A percentile compares a stretch with the other conserved stretches of the same genome.
Conservation (phyloP, 2,797 vertebrate species). For the Crypturellus tataupa region DNA sequence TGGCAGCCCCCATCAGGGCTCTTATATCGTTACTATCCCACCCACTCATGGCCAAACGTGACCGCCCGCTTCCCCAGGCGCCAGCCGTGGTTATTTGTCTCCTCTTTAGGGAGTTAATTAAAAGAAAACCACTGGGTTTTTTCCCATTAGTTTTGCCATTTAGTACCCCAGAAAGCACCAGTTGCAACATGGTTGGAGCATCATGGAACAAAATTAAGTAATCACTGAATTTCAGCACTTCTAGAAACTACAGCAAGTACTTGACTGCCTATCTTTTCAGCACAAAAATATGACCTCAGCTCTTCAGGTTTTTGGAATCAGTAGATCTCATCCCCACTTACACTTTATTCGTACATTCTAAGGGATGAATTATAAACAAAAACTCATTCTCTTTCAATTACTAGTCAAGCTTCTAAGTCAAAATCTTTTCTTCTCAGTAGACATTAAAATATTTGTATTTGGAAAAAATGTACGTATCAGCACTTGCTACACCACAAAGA, state of each 20-base stretch:
- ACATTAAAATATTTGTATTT: background rate
- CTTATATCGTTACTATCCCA: background rate
- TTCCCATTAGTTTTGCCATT: background rate
- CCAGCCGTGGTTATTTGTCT: background rate
- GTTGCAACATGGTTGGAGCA: background rate
- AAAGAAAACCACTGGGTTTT: background rate
- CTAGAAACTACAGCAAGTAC: background rate
- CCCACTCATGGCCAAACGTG: background rate
- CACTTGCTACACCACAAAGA: background rate
- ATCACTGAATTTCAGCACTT: background rate
- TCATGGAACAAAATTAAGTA: background rate
- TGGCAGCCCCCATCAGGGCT: background rate
- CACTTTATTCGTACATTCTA: background rate
- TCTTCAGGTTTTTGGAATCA: background rate
- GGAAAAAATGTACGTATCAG: background rate
- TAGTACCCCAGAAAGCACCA: background rate
- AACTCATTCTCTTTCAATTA: background rate
- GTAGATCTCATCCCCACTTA: background rate
- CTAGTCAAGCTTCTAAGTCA: background rate
- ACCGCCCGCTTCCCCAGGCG: accelerated
- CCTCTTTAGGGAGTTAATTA: background rate
- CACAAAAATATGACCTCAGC: background rate
- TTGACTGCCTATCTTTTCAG: background rate
- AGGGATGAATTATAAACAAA: background rate
- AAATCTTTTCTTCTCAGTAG: conserved; percentile 23